phyloP scores from a whole-genome alignment of 2,888 invertebrate genomes.

The Ornithoptera alexandrae region DNA sequence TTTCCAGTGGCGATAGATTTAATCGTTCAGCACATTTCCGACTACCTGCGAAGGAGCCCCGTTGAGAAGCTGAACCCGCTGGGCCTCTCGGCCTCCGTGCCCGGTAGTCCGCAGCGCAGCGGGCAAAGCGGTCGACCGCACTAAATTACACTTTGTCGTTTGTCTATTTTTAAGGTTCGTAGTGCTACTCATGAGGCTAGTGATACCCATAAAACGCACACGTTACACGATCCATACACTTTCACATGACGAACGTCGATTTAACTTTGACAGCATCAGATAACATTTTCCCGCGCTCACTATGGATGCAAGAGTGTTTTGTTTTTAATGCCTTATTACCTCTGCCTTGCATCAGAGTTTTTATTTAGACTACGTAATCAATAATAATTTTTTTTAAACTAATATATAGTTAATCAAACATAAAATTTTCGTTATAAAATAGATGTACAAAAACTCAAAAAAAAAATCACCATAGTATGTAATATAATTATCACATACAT shows the following conservation, averaged over 20 bases:
- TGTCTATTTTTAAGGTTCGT: slow-evolving; percentile 12
- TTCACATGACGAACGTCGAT: neutral
- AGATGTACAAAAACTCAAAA: no score
- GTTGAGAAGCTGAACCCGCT: slow-evolving; percentile 44
- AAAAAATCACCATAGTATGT: no score
- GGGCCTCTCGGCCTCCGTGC: slow-evolving; percentile 54
- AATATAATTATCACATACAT: no score
- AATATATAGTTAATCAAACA: no score
- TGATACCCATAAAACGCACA: slow-evolving; percentile 19
- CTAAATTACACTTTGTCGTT: slow-evolving; percentile 40
- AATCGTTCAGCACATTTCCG: slow-evolving; percentile 98
- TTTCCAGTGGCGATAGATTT: slow-evolving; percentile 96
- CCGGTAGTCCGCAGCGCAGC: slow-evolving; percentile 65
- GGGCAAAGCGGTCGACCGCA: slow-evolving; percentile 68
- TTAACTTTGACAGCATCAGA: neutral
- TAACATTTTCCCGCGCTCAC: neutral
- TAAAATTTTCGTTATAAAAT: no score
- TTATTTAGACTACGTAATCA: no score
- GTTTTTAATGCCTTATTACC: no score
- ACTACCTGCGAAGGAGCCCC: slow-evolving; percentile 83
- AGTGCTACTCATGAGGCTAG: slow-evolving; percentile 25
- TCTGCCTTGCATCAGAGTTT: no score
- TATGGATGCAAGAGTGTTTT: no score
- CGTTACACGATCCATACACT: neutral
- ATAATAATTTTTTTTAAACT: no score